phyloP scores from a whole-genome alignment of 37 sponge, comb jelly and placozoan species.

The Dysidea cf. avara region DNA sequence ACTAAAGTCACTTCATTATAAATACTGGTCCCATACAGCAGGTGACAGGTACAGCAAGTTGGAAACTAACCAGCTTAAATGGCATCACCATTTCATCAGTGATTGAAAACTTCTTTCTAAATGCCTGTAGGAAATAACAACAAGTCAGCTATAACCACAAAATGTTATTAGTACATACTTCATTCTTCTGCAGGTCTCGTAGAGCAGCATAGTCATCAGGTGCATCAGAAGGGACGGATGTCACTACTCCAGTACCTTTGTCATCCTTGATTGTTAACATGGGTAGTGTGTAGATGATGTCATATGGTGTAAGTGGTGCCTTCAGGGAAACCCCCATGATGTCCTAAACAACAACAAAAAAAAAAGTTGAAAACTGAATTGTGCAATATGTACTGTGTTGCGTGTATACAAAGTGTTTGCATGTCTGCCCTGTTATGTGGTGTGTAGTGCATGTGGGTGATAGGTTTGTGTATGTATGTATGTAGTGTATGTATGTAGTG shows the following conservation, averaged over 20 bases:
- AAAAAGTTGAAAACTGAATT: no score
- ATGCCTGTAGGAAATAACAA: conserved; percentile 34
- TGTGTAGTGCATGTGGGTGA: no score
- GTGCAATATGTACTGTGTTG: no score
- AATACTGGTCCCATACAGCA: background rate
- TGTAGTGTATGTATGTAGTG: no score
- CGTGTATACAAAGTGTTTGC: no score
- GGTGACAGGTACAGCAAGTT: background rate
- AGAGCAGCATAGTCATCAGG: conserved; percentile 99
- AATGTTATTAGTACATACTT: no score
- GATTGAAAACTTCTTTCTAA: conserved; percentile 91
- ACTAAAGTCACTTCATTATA: background rate
- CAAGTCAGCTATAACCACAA: no score
- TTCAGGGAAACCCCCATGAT: conserved; percentile 93
- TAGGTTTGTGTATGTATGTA: no score
- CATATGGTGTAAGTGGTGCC: conserved; percentile 91
- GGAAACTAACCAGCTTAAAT: conserved; percentile 81
- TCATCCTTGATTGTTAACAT: conserved; percentile 97
- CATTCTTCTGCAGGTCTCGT: conserved; percentile 93
- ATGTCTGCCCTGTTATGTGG: no score
- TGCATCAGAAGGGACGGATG: conserved; percentile 98
- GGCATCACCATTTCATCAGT: conserved; percentile 95
- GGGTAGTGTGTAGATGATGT: conserved; percentile 91
- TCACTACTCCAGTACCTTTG: conserved; percentile 99
- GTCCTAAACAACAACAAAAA: conserved; percentile 41